phyloP scores from a whole-genome alignment of 2,888 invertebrate species.

The Lasius platythorax region DNA sequence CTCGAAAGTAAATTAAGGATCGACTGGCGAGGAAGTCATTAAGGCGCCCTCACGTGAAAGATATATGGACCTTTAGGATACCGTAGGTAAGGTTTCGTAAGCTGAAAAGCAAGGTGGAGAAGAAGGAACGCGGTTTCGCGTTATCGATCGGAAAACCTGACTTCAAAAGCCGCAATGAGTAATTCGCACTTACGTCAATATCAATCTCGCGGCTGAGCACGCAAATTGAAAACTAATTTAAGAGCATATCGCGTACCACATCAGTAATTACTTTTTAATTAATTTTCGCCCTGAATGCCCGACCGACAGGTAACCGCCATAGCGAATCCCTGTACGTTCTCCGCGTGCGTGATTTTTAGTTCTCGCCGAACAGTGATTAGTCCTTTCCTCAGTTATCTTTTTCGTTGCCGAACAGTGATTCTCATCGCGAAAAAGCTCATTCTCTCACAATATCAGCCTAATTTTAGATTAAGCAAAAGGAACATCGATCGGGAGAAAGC shows the following conservation, averaged over 20 bases:
- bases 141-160: slow-evolving; percentile 45
- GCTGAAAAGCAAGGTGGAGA: slow-evolving; percentile 31
- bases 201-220: slow-evolving; percentile 48
- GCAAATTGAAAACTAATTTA: slow-evolving; percentile 56
- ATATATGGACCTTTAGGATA: slow-evolving; percentile 57
- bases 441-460: background rate
- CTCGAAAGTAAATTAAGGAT: slow-evolving; percentile 67
- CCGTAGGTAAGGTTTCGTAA: slow-evolving; percentile 38
- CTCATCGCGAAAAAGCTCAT: background rate
- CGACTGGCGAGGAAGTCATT: slow-evolving; percentile 59
- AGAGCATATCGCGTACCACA: slow-evolving; percentile 48
- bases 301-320: slow-evolving; percentile 22
- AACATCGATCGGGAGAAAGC: slow-evolving; percentile 32
- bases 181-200: slow-evolving; percentile 55
- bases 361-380: slow-evolving; percentile 27
- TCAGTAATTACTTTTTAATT: slow-evolving; percentile 56
- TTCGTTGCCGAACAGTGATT: slow-evolving; percentile 12
- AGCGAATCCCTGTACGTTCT: slow-evolving; percentile 23
- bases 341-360: slow-evolving; percentile 39
- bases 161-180: slow-evolving; percentile 42
- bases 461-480: background rate
- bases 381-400: background rate
- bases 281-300: slow-evolving; percentile 35
- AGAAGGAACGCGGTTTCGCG: slow-evolving; percentile 30
- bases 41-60: slow-evolving; percentile 65